Conservation (phyloP, 2,113 vertebrate species). For the Gadus macrocephalus region DNA sequence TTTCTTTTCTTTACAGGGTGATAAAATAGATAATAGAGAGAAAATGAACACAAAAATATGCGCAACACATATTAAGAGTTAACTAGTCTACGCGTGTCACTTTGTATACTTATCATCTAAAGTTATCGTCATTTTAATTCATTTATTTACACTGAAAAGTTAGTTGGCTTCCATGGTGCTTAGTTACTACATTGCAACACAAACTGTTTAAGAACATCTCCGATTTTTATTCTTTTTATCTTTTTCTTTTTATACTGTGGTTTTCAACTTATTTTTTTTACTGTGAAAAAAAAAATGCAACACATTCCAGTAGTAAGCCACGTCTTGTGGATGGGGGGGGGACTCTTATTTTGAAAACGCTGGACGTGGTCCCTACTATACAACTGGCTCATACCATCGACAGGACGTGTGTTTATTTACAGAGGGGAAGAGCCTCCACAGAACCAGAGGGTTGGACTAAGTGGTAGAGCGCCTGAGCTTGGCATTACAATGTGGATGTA, state of each 20-base stretch:
- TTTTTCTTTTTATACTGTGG: conserved; percentile 38
- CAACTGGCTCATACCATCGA: conserved; percentile 65
- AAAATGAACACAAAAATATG: conserved; percentile 78
- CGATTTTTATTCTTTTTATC: conserved; percentile 47
- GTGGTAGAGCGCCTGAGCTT: conserved; percentile 37
- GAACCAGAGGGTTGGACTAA: conserved; percentile 33
- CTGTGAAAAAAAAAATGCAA: conserved; percentile 73
- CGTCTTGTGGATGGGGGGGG: conserved; percentile 55
- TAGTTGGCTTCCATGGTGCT: conserved; percentile 76
- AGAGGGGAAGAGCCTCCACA: conserved; percentile 47
- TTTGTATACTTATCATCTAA: conserved; percentile 69
- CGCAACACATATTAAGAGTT: conserved; percentile 75
- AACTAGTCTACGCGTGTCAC: conserved; percentile 76
- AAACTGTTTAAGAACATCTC: conserved; percentile 68
- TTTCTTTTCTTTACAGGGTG: conserved; percentile 66
- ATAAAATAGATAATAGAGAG: conserved; percentile 66
- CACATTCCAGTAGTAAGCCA: conserved; percentile 80
- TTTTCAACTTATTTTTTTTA: conserved; percentile 53
- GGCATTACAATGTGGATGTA: neutral
- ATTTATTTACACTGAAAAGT: conserved; percentile 76
- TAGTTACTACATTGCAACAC: conserved; percentile 77
- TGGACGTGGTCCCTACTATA: conserved; percentile 61
- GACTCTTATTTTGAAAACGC: conserved; percentile 61
- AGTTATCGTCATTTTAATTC: conserved; percentile 62
- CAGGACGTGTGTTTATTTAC: conserved; percentile 71